These are phyloP conservation scores for Galerucella calmariensis DNA, from an alignment of 2,888 invertebrate genomes.

Conservation along the genomic window DNA sequence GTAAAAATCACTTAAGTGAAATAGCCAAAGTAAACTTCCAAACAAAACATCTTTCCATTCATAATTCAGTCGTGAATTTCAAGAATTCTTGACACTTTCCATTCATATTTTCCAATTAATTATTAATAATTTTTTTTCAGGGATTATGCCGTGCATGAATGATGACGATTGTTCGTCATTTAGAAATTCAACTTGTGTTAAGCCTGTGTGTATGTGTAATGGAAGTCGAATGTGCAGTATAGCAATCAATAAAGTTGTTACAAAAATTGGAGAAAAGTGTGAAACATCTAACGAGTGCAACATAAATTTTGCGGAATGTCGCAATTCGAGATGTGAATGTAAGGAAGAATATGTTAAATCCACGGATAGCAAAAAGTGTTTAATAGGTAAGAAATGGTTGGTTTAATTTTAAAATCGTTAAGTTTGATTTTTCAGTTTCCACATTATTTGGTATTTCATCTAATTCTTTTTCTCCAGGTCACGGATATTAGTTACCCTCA, in stretches of 20 bases:
- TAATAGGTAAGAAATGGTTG: constrained; percentile 46
- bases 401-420: too few species aligned
- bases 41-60: too few species aligned
- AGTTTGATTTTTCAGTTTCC: too few species aligned
- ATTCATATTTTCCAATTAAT: not conserved
- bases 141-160: constrained; percentile 43
- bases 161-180: constrained; percentile 46
- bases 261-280: constrained; percentile 55
- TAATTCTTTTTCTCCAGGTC: too few species aligned
- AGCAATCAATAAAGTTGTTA: constrained; percentile 39
- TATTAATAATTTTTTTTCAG: constrained; percentile 14
- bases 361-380: constrained; percentile 51
- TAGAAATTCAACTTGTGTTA: constrained; percentile 43
- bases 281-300: constrained; percentile 49
- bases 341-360: constrained; percentile 47
- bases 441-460: too few species aligned
- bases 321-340: constrained; percentile 50
- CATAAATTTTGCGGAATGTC: constrained; percentile 52
- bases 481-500: too few species aligned
- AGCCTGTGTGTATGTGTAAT: constrained; percentile 49
- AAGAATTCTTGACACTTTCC: too few species aligned
- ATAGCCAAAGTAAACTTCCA: too few species aligned
- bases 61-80: too few species aligned
- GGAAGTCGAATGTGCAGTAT: constrained; percentile 42
- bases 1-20: too few species aligned